phyloP scores from a whole-genome alignment of 1,140 invertebrate genomes.

The Hycleus phaleratus region DNA sequence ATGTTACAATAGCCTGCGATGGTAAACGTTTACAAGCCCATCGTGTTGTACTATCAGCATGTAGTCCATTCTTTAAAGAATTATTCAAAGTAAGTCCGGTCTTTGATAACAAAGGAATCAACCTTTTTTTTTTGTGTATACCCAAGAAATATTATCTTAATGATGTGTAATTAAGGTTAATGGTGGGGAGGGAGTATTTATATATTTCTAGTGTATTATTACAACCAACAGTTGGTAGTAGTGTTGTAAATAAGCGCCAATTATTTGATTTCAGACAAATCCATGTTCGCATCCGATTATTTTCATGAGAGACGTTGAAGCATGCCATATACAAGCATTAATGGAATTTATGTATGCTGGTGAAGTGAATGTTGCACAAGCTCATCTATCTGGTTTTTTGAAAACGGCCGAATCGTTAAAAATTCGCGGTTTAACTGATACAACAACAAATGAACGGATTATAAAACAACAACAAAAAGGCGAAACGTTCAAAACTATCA shows the following conservation, averaged over 20 bases:
- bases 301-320: constrained; percentile 69
- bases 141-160: not conserved
- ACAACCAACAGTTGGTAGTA: not conserved
- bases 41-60: constrained; percentile 71
- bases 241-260: not conserved
- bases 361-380: constrained; percentile 68
- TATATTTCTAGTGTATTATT: not conserved
- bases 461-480: constrained; percentile 28
- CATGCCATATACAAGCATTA: constrained; percentile 56
- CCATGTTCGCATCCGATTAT: constrained; percentile 80
- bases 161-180: not conserved
- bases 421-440: constrained; percentile 62
- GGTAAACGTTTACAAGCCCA: constrained; percentile 68
- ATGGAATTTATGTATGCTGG: constrained; percentile 69
- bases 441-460: constrained; percentile 31
- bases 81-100: constrained; percentile 63
- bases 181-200: too few species aligned
- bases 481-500: constrained; percentile 26
- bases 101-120: not conserved
- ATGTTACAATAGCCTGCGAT: constrained; percentile 75
- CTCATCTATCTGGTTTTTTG: constrained; percentile 59
- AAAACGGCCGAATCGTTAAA: constrained; percentile 64
- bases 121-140: too few species aligned
- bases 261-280: constrained; percentile 60
- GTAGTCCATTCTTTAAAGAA: constrained; percentile 75